Base-by-base conservation (phyloP, 2,888 invertebrate genomes). In the Metellina segmentata region DNA sequence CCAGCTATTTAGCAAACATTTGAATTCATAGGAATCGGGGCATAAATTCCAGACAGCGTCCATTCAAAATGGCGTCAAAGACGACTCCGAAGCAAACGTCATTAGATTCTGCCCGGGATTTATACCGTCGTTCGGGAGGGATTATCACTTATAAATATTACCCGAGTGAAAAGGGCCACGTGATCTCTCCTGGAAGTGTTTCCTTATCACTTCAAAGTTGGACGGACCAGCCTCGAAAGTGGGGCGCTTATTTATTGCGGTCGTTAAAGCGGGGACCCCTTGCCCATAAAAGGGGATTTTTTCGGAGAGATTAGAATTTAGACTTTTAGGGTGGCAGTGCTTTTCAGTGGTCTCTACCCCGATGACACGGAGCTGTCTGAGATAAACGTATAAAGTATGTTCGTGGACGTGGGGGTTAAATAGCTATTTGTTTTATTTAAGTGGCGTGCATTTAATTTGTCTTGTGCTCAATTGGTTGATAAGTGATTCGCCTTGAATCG, bases 61-160 rank as follows among this genome's bases (percentile, higher is more conserved):
- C 9, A 61, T 61, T 61, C 16, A 61, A 61, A 16, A 61, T 61
- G 61, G 6, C 61, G 61, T 11, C 11, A 9, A 61, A 61, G 61
- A 61, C 61, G 61, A 61, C 9, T 61, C 61, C 16, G 9, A 61
- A 61, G 61, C 16, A 61, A 61, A 61, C 16, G 61, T 61, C 61
- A 61, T 61, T 61, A 70, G n/a, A n/a, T 9, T 69, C 16, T 49
- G 34, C 81, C 20, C 69, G 49, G 53, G 69, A 81, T 81, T 81
- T 81, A 81, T 81, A 48, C 61, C 69, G 48, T 69, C 69, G 48
- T 48, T 81, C 13, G 20, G 48, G 53, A 78, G 51, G 81, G 81
- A 81, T 81, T 81, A 81, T 81, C 70, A 70, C 69, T 70, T 70
- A 81, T 81, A 81, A 81, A 81, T 81, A 81, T 70, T 81, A 70